Evolutionary conservation across 2,113 vertebrate species (phyloP), one percentile per base, ranked within the genome.

Genomic region (Thinocorus orbignyianus): DNA sequence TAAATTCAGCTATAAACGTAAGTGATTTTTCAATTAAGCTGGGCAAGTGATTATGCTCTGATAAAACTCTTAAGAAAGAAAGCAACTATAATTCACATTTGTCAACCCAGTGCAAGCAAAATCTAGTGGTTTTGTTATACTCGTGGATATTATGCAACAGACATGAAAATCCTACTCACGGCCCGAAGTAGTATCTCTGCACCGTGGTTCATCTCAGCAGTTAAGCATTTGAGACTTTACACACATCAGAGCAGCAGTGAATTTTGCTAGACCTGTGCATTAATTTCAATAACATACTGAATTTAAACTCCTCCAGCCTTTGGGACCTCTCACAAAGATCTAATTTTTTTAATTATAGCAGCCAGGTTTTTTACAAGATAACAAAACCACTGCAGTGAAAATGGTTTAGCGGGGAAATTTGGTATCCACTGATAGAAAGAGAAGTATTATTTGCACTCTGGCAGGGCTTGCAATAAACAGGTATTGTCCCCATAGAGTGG

Each of bases 21-120:
- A 97, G 91, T 95, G 96, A 97, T 97, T 97, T 98, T 97, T 97
- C 94, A 98, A 96, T 97, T 97, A 98, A 90, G 78, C 58, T 84
- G 65, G 92, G 93, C 74, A 91, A 97, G 84, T 94, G 93, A 95
- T 96, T 97, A 96, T 30, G 87, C 26, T 95, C 74, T 97, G 94
- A 96, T 89, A 97, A 97, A 97, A 97, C 78, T 92, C 72, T 48
- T 39, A 84, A 95, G 95, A 97, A 96, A 96, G 89, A 4, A 97
- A 93, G 91, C 42, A 95, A 85, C 33, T 85, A 54, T 88, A 95
- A 97, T 95, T 97, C 80, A 92, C 78, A 92, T 92, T 88, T 94
- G 77, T 96, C 88, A 96, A 82, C 31, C 46, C 65, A 86, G 79
- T 30, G 81, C 48, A 91, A 92, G 72, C 31, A 84, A 89, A 79